Conservation (phyloP, 2,888 invertebrate species). For the Ichneumon xanthorius region DNA sequence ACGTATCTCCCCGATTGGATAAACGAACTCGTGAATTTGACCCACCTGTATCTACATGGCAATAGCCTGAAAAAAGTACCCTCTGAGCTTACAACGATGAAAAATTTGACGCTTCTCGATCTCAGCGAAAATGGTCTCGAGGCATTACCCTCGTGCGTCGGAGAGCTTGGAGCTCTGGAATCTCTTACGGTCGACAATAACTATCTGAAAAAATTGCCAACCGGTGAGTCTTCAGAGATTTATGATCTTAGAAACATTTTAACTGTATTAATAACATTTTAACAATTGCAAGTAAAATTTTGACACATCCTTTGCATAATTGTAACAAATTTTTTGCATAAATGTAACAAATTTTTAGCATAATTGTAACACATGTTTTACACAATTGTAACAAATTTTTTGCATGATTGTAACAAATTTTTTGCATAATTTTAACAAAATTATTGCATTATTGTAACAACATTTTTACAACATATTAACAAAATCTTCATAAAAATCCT, state of each 20-base stretch:
- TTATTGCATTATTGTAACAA: too few species aligned
- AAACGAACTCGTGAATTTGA: conserved; percentile 77
- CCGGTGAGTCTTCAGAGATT: conserved; percentile 73
- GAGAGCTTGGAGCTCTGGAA: conserved; percentile 74
- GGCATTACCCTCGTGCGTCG: conserved; percentile 73
- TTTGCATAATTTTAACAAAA: too few species aligned
- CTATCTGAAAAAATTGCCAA: conserved; percentile 75
- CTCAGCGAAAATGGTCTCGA: conserved; percentile 77
- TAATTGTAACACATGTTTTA: not conserved
- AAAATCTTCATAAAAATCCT: too few species aligned
- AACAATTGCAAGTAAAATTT: not conserved
- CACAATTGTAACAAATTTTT: too few species aligned
- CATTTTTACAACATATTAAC: too few species aligned
- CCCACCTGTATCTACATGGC: conserved; percentile 81
- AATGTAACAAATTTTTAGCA: too few species aligned
- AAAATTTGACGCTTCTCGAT: conserved; percentile 77
- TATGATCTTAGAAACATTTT: not conserved
- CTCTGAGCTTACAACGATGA: conserved; percentile 75
- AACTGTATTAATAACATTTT: not conserved
- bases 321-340: too few species aligned
- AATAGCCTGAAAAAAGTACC: conserved; percentile 78
- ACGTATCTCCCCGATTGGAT: conserved; percentile 79
- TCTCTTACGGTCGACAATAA: conserved; percentile 77
- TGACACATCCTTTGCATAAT: not conserved
- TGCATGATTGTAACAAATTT: too few species aligned